Percentiles rank a stretch among this genome's conserved stretches.
Evolutionary conservation across 2,888 invertebrate genomes (phyloP).

Genomic region (Pristionchus exspectatus): DNA sequence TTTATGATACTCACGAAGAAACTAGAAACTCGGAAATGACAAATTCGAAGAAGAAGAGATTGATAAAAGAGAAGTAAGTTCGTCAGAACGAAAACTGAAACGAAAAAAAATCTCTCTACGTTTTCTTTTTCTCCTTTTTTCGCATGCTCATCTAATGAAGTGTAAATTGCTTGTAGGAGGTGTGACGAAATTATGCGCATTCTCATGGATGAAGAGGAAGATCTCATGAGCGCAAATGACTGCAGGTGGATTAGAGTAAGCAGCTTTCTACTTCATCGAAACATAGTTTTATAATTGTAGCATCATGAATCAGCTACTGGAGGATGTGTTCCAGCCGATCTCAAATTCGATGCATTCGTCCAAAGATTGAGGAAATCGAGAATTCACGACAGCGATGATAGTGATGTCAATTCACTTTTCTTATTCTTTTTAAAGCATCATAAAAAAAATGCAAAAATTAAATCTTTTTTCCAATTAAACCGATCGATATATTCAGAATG

Average conservation of each 20-base stretch:
- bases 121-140: too few species aligned
- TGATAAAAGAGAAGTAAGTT: constrained; percentile 19
- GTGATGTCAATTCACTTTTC: not conserved
- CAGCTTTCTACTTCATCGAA: not conserved
- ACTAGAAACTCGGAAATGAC: constrained; percentile 8
- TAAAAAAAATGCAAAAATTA: not conserved
- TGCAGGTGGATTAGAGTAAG: constrained; percentile 27
- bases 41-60: constrained; percentile 21
- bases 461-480: not conserved
- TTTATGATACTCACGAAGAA: constrained; percentile 21
- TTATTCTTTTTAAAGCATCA: too few species aligned
- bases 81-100: not conserved
- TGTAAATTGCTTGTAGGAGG: not conserved
- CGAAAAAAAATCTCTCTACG: too few species aligned
- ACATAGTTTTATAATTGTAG: not conserved
- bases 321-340: not conserved
- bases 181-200: not conserved
- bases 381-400: constrained; percentile 44
- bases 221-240: constrained; percentile 30
- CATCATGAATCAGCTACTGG: not conserved
- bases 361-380: not conserved
- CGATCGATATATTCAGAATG: not conserved
- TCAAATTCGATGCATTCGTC: constrained; percentile 5
- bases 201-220: constrained; percentile 13
- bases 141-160: not conserved